Evolutionary conservation across 1,140 invertebrate genomes (phyloP).

Genomic region (Brachionus manjavacas): DNA sequence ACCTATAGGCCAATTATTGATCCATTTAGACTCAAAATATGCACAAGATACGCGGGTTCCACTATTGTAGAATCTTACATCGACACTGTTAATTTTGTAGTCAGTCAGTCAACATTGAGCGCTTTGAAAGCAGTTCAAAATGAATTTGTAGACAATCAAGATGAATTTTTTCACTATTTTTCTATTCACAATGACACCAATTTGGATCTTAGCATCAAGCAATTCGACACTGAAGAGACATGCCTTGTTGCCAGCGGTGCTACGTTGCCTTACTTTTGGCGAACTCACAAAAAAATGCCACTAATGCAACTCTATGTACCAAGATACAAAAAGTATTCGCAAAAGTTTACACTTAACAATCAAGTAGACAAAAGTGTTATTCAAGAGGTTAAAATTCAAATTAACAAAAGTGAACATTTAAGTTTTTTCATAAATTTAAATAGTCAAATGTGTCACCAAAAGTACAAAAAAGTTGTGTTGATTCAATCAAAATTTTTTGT

Average conservation of each 20-base stretch:
- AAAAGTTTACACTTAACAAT: neutral
- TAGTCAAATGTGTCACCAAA: neutral
- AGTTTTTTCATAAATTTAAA: conserved; percentile 12
- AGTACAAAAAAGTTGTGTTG: neutral
- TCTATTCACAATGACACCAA: conserved; percentile 11
- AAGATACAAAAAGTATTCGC: conserved; percentile 3
- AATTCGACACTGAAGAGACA: conserved; percentile 37
- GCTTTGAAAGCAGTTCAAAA: conserved; percentile 8
- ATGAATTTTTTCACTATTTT: neutral
- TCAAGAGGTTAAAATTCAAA: conserved; percentile 23
- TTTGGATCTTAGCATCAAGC: conserved; percentile 8
- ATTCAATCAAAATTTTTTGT: conserved; percentile 34
- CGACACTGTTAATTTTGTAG: neutral
- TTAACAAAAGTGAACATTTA: neutral
- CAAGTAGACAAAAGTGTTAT: neutral
- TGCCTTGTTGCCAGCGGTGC: neutral
- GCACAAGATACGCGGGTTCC: neutral
- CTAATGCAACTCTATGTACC: conserved; percentile 31
- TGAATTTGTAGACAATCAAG: neutral
- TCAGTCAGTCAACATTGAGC: neutral
- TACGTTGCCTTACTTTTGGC: conserved; percentile 11
- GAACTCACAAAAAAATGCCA: conserved; percentile 36
- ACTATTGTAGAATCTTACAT: neutral
- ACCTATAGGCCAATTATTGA: conserved; percentile 25
- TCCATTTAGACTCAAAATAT: neutral